phyloP scores from a whole-genome alignment of 2,113 vertebrate genomes.

The Gymnogyps californianus region DNA sequence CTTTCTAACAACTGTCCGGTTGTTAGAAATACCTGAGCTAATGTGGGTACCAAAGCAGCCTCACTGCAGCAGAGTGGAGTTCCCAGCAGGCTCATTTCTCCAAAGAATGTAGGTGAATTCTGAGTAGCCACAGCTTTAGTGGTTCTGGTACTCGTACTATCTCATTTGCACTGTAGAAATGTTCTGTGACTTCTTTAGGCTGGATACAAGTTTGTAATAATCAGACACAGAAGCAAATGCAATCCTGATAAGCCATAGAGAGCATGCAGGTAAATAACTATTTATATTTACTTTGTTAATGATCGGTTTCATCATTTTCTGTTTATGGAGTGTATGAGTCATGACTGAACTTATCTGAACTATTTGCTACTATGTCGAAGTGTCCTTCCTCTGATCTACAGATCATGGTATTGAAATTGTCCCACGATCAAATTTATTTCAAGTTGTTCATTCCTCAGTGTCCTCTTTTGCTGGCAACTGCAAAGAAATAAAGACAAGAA shows the following conservation, averaged over 20 bases:
- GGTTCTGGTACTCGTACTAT: background rate
- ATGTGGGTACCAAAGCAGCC: background rate
- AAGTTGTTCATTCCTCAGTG: background rate
- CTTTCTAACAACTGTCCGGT: too few relatives aligned
- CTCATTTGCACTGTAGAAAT: background rate
- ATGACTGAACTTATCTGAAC: background rate
- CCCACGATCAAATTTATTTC: background rate
- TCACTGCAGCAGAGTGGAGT: background rate
- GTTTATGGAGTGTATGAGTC: background rate
- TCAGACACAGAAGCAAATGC: background rate
- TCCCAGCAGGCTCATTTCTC: background rate
- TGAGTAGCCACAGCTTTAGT: background rate
- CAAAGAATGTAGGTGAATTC: background rate
- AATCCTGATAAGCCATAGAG: background rate
- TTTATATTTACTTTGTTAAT: background rate
- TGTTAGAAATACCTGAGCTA: background rate
- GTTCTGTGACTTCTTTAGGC: background rate
- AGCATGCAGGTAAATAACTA: background rate
- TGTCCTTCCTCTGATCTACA: background rate
- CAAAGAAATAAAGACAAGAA: background rate
- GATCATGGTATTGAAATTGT: background rate
- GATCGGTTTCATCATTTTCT: background rate
- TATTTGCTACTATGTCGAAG: background rate
- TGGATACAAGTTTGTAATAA: background rate
- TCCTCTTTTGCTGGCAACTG: background rate